Evolutionary conservation across 1,140 invertebrate species (phyloP).

Genomic region (Drosophila lacertosa): DNA sequence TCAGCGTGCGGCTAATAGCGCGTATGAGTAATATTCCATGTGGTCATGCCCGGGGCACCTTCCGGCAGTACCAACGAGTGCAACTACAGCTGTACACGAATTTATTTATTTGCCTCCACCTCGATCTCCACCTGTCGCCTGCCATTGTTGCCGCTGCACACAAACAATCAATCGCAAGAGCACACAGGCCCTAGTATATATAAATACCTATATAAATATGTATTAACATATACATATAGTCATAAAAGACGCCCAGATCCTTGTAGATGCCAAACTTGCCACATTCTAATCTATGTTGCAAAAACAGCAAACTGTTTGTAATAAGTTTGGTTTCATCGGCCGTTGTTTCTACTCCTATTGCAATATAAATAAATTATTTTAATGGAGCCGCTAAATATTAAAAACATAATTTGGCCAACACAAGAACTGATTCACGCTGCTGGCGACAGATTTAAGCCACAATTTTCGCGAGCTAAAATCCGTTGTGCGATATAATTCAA

Average conservation of each 20-base stretch:
- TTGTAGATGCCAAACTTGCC: too few relatives aligned
- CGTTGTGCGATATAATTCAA: neutral
- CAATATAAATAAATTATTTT: too few relatives aligned
- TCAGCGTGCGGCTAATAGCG: constrained; percentile 43
- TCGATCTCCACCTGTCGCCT: constrained; percentile 45
- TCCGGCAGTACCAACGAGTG: constrained; percentile 43
- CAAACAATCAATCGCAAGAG: neutral
- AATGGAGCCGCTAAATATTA: neutral
- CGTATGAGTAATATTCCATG: constrained; percentile 55
- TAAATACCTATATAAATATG: neutral
- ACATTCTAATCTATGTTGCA: too few relatives aligned
- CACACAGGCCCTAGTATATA: neutral
- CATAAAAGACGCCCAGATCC: too few relatives aligned
- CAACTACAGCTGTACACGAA: constrained; percentile 25
- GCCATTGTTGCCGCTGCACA: constrained; percentile 26
- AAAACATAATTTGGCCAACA: neutral
- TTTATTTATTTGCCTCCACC: constrained; percentile 48
- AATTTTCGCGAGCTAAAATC: neutral
- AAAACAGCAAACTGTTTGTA: too few relatives aligned
- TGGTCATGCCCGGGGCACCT: constrained; percentile 43
- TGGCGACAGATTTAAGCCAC: neutral
- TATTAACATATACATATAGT: too few relatives aligned
- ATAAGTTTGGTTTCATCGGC: too few relatives aligned
- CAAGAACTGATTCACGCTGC: neutral
- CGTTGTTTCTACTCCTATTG: too few relatives aligned